Evolutionary conservation across 2,113 vertebrate genomes (phyloP).

Genomic region (Tringa solitaria): DNA sequence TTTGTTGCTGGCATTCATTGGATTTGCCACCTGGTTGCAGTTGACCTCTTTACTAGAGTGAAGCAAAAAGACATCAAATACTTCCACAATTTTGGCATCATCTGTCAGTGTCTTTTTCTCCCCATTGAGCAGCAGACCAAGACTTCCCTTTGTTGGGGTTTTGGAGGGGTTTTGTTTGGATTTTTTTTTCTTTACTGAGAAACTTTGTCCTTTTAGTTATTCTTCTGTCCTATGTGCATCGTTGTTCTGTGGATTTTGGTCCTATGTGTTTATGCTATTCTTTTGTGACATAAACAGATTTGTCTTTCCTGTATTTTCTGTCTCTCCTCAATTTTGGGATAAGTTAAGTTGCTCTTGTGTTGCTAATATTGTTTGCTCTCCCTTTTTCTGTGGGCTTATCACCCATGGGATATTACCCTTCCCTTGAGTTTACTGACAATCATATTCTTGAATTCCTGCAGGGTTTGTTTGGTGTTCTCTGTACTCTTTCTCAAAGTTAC

Average conservation of each 20-base stretch:
- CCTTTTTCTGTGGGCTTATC: not conserved
- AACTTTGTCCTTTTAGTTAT: not conserved
- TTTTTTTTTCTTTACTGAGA: not conserved
- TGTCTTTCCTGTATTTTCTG: not conserved
- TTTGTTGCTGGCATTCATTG: not conserved
- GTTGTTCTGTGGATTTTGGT: not conserved
- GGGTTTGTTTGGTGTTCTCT: not conserved
- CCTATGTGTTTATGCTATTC: not conserved
- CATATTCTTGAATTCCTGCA: not conserved
- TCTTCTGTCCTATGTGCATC: not conserved
- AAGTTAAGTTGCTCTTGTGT: not conserved
- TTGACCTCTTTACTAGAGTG: not conserved
- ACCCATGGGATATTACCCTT: not conserved
- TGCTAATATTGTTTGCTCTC: not conserved
- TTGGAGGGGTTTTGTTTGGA: not conserved
- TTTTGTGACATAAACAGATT: not conserved
- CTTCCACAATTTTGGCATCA: not conserved
- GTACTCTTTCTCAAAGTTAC: not conserved
- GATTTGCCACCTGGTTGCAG: conserved; percentile 4
- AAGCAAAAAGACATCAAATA: not conserved
- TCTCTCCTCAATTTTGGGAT: not conserved
- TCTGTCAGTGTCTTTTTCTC: not conserved
- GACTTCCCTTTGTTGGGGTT: not conserved
- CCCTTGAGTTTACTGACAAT: not conserved
- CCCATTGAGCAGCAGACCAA: not conserved